These are phyloP conservation scores for Cheilosia urbana DNA, from an alignment of 2,888 invertebrate species.

Conservation along the genomic window DNA sequence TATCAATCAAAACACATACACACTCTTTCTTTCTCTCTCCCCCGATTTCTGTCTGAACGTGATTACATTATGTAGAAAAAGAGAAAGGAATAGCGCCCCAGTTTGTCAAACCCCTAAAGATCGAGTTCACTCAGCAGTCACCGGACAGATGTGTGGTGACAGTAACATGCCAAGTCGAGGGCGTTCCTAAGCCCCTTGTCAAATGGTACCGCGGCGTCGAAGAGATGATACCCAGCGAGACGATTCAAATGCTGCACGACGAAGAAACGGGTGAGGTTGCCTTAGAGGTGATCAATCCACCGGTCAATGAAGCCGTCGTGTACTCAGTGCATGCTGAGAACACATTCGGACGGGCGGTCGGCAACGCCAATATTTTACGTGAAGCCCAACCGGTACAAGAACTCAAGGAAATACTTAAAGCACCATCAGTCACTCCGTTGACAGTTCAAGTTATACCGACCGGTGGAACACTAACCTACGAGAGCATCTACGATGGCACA, in stretches of 20 bases:
- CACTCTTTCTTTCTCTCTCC: slow-evolving; percentile 57
- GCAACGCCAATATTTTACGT: slow-evolving; percentile 89
- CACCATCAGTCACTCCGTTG: slow-evolving; percentile 92
- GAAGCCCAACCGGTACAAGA: slow-evolving; percentile 77
- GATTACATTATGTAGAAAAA: slow-evolving; percentile 86
- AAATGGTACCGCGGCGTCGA: slow-evolving; percentile 88
- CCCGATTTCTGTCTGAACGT: slow-evolving; percentile 37
- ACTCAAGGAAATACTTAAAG: slow-evolving; percentile 84
- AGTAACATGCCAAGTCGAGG: slow-evolving; percentile 88
- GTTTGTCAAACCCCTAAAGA: slow-evolving; percentile 88
- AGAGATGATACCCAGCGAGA: slow-evolving; percentile 86
- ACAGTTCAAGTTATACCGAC: slow-evolving; percentile 89
- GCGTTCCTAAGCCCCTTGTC: slow-evolving; percentile 88
- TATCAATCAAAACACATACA: slow-evolving; percentile 56
- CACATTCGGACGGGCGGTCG: slow-evolving; percentile 89
- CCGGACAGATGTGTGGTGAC: slow-evolving; percentile 86
- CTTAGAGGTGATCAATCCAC: slow-evolving; percentile 87
- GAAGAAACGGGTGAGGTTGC: slow-evolving; percentile 87
- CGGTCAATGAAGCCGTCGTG: slow-evolving; percentile 87
- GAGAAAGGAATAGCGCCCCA: slow-evolving; percentile 88
- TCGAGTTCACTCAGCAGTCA: slow-evolving; percentile 85
- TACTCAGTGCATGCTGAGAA: slow-evolving; percentile 90
- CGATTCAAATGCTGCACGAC: slow-evolving; percentile 86
- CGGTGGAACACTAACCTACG: slow-evolving; percentile 88
- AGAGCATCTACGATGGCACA: slow-evolving; percentile 89